Evolutionary conservation across 1,140 invertebrate species (phyloP).

Genomic region (Agrypnia vestita): DNA sequence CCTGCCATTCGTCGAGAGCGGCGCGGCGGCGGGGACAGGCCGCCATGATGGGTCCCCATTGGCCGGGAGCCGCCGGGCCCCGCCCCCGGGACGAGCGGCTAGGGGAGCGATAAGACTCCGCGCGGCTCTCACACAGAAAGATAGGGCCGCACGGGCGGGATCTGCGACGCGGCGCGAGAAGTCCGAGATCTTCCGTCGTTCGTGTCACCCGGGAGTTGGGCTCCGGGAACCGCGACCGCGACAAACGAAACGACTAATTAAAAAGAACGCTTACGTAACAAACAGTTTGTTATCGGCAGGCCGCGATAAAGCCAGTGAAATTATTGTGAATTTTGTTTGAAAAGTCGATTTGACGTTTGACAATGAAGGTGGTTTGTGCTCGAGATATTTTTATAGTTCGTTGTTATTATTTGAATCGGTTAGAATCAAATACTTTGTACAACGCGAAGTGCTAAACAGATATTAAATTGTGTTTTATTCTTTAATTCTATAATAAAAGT

Average conservation of each 20-base stretch:
- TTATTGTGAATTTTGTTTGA: conserved; percentile 3
- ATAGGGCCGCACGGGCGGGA: conserved; percentile 39
- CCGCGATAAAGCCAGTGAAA: not conserved
- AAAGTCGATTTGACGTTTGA: conserved; percentile 7
- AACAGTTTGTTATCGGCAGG: not conserved
- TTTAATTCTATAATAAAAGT: no score
- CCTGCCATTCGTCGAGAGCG: conserved; percentile 16
- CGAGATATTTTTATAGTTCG: not conserved
- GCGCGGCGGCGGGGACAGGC: conserved; percentile 29
- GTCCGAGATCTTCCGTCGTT: not conserved
- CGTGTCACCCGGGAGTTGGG: conserved; percentile 22
- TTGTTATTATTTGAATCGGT: not conserved
- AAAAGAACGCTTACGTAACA: no score
- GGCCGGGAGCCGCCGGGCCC: conserved; percentile 15
- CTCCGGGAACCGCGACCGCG: no score
- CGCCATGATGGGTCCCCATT: conserved; percentile 54
- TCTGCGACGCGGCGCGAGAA: conserved; percentile 1
- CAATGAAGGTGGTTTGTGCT: not conserved
- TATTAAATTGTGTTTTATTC: no score
- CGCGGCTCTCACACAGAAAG: conserved; percentile 20
- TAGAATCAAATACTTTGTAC: no score
- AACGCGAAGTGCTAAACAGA: no score
- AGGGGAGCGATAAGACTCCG: conserved; percentile 30
- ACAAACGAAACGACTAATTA: no score
- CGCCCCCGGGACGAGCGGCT: conserved; percentile 30